A percentile compares a stretch with the other conserved stretches of the same genome.
Evolutionary conservation across 2,797 vertebrate species (phyloP).

Genomic region (Muscicapa striata): DNA sequence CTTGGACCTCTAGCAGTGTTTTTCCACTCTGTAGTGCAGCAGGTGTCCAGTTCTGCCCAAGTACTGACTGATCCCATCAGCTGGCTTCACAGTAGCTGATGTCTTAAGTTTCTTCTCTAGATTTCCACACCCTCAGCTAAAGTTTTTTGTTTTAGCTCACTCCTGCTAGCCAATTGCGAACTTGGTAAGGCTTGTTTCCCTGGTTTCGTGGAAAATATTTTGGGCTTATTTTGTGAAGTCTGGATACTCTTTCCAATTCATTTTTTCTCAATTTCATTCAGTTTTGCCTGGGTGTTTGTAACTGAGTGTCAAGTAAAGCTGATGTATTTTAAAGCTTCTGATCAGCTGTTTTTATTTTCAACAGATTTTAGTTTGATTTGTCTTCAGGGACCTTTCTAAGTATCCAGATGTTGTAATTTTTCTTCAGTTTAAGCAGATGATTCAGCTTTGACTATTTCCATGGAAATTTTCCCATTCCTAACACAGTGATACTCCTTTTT

Average conservation of each 20-base stretch:
- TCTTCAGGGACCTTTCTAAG: slow-evolving; percentile 9
- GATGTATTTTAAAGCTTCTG: slow-evolving; percentile 36
- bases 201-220: slow-evolving; percentile 62
- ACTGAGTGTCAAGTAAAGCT: background rate
- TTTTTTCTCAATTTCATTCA: background rate
- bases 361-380: slow-evolving; percentile 8
- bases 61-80: background rate
- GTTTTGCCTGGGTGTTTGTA: background rate
- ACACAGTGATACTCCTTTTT: background rate
- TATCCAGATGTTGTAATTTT: slow-evolving; percentile 34
- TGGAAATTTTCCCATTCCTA: background rate
- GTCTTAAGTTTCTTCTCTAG: background rate
- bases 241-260: background rate
- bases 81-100: background rate
- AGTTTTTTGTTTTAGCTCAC: background rate
- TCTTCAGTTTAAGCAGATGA: background rate
- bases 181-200: slow-evolving; percentile 5
- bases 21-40: background rate
- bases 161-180: background rate
- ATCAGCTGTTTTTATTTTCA: slow-evolving; percentile 35
- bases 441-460: slow-evolving; percentile 8
- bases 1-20: background rate
- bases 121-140: background rate
- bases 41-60: background rate
- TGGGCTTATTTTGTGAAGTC: background rate